These are phyloP conservation scores for Drosophila mauritiana DNA, from an alignment of 1,140 invertebrate species.

Conservation along the genomic window DNA sequence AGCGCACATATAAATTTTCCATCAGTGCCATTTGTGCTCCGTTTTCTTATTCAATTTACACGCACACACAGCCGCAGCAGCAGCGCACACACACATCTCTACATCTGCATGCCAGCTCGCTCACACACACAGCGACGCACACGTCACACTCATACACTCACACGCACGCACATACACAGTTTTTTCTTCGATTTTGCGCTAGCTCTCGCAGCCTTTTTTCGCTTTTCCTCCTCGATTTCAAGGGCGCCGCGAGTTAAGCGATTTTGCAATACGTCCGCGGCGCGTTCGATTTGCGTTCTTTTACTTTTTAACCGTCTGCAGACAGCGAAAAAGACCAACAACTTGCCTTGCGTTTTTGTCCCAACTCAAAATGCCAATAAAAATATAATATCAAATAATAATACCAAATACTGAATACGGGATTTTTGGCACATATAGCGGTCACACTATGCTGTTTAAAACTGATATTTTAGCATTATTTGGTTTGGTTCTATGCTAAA, in stretches of 20 bases:
- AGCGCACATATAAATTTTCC: constrained; percentile 67
- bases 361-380: no score
- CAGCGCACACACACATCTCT: constrained; percentile 31
- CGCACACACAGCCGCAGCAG: constrained; percentile 54
- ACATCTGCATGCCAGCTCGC: constrained; percentile 46
- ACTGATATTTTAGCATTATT: no score
- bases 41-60: constrained; percentile 80
- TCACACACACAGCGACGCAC: constrained; percentile 45
- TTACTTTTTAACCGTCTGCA: background rate
- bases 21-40: constrained; percentile 70
- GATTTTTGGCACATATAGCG: no score
- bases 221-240: constrained; percentile 20
- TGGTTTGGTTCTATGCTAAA: no score
- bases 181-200: constrained; percentile 68
- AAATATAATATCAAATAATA: no score
- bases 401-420: no score
- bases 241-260: constrained; percentile 12
- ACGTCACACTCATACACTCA: constrained; percentile 67
- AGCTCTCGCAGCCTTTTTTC: constrained; percentile 46
- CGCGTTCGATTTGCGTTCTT: constrained; percentile 34
- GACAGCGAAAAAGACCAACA: no score
- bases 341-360: no score
- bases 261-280: constrained; percentile 16
- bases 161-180: constrained; percentile 65
- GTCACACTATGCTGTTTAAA: no score